These are phyloP conservation scores for Tetranychus urticae DNA, from an alignment of 1,140 invertebrate species.

Conservation along the genomic window DNA sequence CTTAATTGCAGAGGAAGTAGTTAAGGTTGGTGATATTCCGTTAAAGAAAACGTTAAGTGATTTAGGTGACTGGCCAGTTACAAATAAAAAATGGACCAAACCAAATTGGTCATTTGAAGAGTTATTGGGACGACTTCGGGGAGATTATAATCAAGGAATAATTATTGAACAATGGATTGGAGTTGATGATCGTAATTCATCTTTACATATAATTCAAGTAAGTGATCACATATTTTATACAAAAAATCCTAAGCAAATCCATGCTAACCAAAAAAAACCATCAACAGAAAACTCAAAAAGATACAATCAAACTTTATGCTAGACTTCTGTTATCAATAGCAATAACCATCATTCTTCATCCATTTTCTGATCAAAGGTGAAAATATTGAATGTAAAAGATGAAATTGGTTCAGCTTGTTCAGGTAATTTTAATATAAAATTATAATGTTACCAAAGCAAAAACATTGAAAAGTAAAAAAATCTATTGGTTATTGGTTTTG, in stretches of 20 bases:
- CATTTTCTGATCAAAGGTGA: neutral
- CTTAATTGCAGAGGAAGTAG: slow-evolving; percentile 13
- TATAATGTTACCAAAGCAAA: no score
- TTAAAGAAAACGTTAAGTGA: slow-evolving; percentile 38
- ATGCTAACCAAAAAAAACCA: no score
- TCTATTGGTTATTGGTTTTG: neutral
- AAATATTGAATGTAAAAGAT: neutral
- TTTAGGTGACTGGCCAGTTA: slow-evolving; percentile 68
- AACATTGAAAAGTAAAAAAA: neutral
- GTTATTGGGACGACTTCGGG: slow-evolving; percentile 32
- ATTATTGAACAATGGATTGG: slow-evolving; percentile 59
- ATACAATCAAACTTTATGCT: no score
- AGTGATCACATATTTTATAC: neutral
- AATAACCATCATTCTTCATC: no score
- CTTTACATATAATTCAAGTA: slow-evolving; percentile 64
- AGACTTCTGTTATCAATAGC: no score
- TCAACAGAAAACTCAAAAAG: no score
- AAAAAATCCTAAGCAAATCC: no score
- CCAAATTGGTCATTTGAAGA: slow-evolving; percentile 22
- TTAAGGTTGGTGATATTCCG: slow-evolving; percentile 34
- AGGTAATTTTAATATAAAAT: no score
- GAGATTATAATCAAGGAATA: slow-evolving; percentile 58
- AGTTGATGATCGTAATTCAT: slow-evolving; percentile 65
- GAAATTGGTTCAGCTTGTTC: neutral
- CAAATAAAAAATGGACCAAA: slow-evolving; percentile 41